Evolutionary conservation across 2,888 invertebrate genomes (phyloP).

Genomic region (Papilio demoleus): DNA sequence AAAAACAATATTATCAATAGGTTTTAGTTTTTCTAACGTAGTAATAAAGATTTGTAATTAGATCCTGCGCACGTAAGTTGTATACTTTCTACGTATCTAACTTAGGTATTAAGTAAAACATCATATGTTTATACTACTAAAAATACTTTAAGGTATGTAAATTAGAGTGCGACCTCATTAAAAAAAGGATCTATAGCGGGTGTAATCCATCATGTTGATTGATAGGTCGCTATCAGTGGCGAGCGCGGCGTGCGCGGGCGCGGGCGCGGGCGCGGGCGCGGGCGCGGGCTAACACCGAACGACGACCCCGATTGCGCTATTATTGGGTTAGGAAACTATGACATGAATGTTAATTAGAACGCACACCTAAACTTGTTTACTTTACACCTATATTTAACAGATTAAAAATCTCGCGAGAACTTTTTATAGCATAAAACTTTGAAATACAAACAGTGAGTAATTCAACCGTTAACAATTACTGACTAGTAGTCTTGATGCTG

Average conservation of each 20-base stretch:
- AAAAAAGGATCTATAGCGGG: conserved; percentile 59
- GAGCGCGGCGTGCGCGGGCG: conserved; percentile 1
- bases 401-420: conserved; percentile 12
- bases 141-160: conserved; percentile 34
- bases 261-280: conserved; percentile 39
- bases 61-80: background rate
- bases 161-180: conserved; percentile 38
- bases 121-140: background rate
- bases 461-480: background rate
- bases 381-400: conserved; percentile 48
- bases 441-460: too few species aligned
- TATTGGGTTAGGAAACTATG: conserved; percentile 62
- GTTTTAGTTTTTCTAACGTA: too few species aligned
- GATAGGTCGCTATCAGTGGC: conserved; percentile 53
- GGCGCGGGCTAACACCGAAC: conserved; percentile 49
- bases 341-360: conserved; percentile 58
- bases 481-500: background rate
- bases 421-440: conserved; percentile 14
- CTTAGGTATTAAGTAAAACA: background rate
- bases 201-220: conserved; percentile 72
- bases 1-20: too few species aligned
- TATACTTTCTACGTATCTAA: background rate
- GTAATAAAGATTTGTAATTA: background rate
- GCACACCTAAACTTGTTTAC: conserved; percentile 38
- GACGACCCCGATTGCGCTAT: conserved; percentile 58